A percentile compares a stretch with the other conserved stretches of the same genome.
These are phyloP conservation scores for Cygnus atratus DNA, from an alignment of 2,113 vertebrate genomes.

Conservation along the genomic window DNA sequence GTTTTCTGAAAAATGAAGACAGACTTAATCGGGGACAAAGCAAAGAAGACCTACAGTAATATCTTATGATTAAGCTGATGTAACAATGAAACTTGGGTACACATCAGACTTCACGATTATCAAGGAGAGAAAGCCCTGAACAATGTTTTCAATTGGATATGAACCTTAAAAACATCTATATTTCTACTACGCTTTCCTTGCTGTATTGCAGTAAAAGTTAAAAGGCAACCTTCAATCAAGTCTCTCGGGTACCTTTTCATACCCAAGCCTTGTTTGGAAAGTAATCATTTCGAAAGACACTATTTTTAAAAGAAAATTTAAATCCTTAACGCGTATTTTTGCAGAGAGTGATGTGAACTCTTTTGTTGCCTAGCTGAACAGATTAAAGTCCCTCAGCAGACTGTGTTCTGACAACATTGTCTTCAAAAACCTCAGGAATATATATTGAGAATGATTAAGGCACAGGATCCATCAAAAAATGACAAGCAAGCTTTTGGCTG, in stretches of 20 bases:
- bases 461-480: conserved; percentile 13
- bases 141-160: neutral
- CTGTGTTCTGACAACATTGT: neutral
- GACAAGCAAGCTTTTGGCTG: conserved; percentile 6
- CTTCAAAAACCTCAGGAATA: neutral
- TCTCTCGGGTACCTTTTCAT: neutral
- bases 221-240: conserved; percentile 11
- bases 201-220: neutral
- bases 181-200: neutral
- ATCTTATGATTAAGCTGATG: neutral
- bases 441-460: neutral
- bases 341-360: neutral
- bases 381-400: neutral
- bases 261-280: neutral
- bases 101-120: neutral
- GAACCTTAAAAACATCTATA: neutral
- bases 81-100: neutral
- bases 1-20: conserved; percentile 7
- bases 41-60: neutral
- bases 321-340: neutral
- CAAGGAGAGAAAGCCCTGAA: neutral
- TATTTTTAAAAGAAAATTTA: neutral
- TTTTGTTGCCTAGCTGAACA: neutral
- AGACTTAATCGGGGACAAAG: conserved; percentile 13
- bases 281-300: neutral